Conservation (phyloP, 2,113 vertebrate species). For the Aramus guarauna region DNA sequence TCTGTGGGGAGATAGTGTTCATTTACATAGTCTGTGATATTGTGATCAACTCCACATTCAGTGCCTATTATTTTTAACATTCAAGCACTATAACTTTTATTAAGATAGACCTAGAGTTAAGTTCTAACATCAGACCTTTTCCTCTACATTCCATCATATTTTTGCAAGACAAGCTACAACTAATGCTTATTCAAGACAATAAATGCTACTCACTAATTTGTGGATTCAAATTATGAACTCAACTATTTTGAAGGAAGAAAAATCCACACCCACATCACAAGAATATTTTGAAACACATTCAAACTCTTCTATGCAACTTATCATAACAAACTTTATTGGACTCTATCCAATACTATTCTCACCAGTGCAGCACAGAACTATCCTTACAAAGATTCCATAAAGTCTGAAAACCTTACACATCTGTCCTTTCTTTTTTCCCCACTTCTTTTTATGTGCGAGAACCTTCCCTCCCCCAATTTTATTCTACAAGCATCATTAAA, state of each 20-base stretch:
- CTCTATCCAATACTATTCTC: neutral
- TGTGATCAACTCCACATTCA: neutral
- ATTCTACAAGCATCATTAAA: neutral
- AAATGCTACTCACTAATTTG: neutral
- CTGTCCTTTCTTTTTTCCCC: fast-evolving
- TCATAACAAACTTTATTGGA: neutral
- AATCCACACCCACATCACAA: neutral
- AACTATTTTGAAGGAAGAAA: neutral
- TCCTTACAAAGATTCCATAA: neutral
- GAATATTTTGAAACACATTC: neutral
- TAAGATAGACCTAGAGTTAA: neutral
- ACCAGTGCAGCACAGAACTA: neutral
- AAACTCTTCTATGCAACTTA: neutral
- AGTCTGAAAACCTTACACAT: neutral
- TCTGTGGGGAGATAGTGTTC: neutral
- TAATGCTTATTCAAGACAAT: neutral
- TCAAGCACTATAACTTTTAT: neutral
- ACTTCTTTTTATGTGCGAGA: neutral
- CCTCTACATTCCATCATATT: neutral
- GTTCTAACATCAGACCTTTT: neutral
- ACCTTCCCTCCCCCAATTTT: neutral
- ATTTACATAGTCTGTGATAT: neutral
- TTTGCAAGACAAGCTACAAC: neutral
- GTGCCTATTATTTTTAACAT: neutral
- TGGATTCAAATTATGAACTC: neutral